Evolutionary conservation across 2,888 invertebrate genomes (phyloP), one percentile per base, ranked within the genome.

Genomic region (Leptura quadrifasciata): DNA sequence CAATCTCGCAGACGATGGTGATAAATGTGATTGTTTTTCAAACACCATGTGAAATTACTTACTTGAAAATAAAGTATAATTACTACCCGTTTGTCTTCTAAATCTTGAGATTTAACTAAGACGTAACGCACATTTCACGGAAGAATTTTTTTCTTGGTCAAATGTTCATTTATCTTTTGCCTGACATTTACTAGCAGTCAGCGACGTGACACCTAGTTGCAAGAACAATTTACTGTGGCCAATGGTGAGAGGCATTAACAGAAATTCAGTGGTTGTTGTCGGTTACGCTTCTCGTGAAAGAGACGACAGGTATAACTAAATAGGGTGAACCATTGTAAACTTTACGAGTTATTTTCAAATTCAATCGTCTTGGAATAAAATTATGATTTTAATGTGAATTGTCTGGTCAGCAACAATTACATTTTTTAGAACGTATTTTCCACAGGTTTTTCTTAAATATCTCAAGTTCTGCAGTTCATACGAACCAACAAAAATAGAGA

Each of bases 1-100:
- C 77, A 69, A 74, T 20, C 58, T 31, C 52, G 61, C 70, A 39
- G 65, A 71, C 58, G 70, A 75, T 67, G 64, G 71, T 76, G 72
- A 76, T 76, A 72, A 69, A 76, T 74, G 61, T 63, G 73, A 76
- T 72, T 73, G 76, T 77, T 79, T 77, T 74, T 70, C 75, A 68
- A 76, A 72, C 76, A 76, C 72, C 72, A 76, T 58, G 68, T 68
- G 35, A 60, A 61, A 75, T 72, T 61, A 72, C 65, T 67, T 63
- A 61, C 75, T 60, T 18, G 63, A 35, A 60, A 63, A 76, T 76
- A 31, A 68, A 47, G 72, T 52, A 61, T 68, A 72, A 72, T 72
- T 68, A 68, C 68, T 63, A 63, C 69, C 58, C 9, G 69, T 69
- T 69, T 69, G 58, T 69, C 69, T 69, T 52, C 54, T 17, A 20